Conservation (phyloP, 2,888 invertebrate species). For the Agonopterix subpropinquella region DNA sequence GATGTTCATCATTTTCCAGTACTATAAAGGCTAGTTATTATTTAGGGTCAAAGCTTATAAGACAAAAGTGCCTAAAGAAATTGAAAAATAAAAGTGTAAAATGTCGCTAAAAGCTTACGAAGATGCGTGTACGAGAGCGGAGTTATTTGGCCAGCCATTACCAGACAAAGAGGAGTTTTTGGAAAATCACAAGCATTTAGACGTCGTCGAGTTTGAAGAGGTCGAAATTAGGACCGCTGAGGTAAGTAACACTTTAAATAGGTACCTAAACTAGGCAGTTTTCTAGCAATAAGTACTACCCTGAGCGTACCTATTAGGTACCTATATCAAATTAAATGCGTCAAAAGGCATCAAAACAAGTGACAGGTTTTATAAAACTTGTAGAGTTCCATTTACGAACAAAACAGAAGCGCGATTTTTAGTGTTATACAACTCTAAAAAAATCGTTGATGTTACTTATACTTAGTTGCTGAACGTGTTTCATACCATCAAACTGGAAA, state of each 20-base stretch:
- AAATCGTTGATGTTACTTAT: too few species aligned
- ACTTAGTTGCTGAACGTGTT: too few species aligned
- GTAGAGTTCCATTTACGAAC: too few species aligned
- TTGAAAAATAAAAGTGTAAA: constrained; percentile 8
- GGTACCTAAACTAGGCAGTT: neutral
- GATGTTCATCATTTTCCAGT: too few species aligned
- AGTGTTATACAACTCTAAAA: too few species aligned
- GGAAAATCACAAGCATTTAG: constrained; percentile 70
- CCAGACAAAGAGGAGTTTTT: constrained; percentile 81
- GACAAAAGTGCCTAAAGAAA: constrained; percentile 2
- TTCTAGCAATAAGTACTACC: neutral
- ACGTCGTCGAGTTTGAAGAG: constrained; percentile 72
- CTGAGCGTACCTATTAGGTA: too few species aligned
- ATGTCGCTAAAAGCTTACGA: constrained; percentile 82
- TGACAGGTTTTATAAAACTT: too few species aligned
- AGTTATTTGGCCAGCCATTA: constrained; percentile 82
- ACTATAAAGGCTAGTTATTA: neutral
- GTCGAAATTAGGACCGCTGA: constrained; percentile 62
- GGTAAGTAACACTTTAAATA: constrained; percentile 28
- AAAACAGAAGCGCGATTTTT: too few species aligned
- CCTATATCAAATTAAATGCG: too few species aligned
- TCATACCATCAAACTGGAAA: too few species aligned
- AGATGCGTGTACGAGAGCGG: constrained; percentile 86
- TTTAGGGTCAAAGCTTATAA: constrained; percentile 26
- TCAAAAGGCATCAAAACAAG: too few species aligned